Evolutionary conservation across 2,888 invertebrate species (phyloP).

Genomic region (Yponomeuta sedellus): DNA sequence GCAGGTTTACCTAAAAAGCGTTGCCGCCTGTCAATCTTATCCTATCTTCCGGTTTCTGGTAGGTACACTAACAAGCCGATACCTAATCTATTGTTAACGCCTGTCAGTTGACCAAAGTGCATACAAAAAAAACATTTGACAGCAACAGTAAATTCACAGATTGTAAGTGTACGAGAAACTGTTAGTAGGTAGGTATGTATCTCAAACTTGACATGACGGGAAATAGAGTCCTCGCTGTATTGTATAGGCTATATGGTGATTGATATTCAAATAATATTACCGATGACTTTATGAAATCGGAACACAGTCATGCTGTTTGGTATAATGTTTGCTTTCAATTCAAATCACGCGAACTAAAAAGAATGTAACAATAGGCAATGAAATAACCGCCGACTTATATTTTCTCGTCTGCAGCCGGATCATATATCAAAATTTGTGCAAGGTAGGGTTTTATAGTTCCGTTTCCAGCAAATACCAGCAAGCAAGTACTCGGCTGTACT

Average conservation of each 20-base stretch:
- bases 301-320: neutral
- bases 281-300: neutral
- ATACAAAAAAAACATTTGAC: too few relatives aligned
- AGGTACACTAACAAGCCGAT: too few relatives aligned
- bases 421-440: slow-evolving; percentile 36
- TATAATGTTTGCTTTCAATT: neutral
- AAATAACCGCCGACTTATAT: slow-evolving; percentile 24
- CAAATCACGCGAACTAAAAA: neutral
- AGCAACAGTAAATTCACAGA: too few relatives aligned
- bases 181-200: too few relatives aligned
- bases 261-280: neutral
- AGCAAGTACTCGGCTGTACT: slow-evolving; percentile 14
- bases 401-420: slow-evolving; percentile 24
- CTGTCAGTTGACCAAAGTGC: too few relatives aligned
- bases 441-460: slow-evolving; percentile 19
- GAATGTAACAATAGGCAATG: slow-evolving; percentile 25
- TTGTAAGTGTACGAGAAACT: too few relatives aligned
- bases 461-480: slow-evolving; percentile 6
- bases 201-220: neutral
- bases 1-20: too few relatives aligned
- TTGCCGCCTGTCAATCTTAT: too few relatives aligned
- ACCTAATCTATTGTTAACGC: too few relatives aligned
- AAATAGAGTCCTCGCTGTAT: neutral
- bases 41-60: too few relatives aligned
- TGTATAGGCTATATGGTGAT: neutral